Base-by-base conservation (phyloP, 2,113 vertebrate species). In the Proterorhinus semilunaris region DNA sequence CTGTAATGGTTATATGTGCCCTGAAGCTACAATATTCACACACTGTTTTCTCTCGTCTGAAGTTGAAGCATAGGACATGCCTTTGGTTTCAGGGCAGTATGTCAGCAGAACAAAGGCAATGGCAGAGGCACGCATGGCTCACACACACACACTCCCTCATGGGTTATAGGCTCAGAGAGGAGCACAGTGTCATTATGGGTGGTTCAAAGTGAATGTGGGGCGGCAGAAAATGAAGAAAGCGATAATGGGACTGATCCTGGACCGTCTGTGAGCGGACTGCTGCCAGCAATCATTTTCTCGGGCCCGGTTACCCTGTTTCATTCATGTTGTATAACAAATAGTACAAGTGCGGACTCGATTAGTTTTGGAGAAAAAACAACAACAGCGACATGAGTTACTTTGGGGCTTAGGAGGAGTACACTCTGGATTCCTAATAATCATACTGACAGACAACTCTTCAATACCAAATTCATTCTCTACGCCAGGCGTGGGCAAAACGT, bases 161-260 rank as follows among this genome's bases (percentile, higher is more conserved):
- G 74, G 74, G 84, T 77, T 71, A 36, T 36, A 64, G 71, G 78
- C 80, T 73, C 57, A 65, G 62, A 82, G 80, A 83, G 83, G 79
- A 79, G 77, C 80, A 83, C 81, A 82, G 82, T 64, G 82, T 86
- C 76, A 85, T 87, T 81, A 87, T 50, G 73, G 59, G 76, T 51
- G 78, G 82, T 82, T 83, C 74, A 86, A 82, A 86, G 83, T 68
- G 1, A 59, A 75, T 54, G 76, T 61, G 76, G 21, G 27, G 6
- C 55, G 13, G 27, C 55, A 58, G 42, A 5, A 42, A 10, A 36
- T 36, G 27, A 36, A 36, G 27, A 36, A 36, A 36, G 27, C 27
- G 0, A 36, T 36, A 36, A 36, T 36, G 36, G 27, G 53, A 42
- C 55, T 13, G 27, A 36, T 36, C 27, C 4, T 36, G 27, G 27